A percentile compares a stretch with the other conserved stretches of the same genome.
These are phyloP conservation scores for Lamprotornis superbus DNA, from an alignment of 2,113 vertebrate genomes.

Conservation along the genomic window DNA sequence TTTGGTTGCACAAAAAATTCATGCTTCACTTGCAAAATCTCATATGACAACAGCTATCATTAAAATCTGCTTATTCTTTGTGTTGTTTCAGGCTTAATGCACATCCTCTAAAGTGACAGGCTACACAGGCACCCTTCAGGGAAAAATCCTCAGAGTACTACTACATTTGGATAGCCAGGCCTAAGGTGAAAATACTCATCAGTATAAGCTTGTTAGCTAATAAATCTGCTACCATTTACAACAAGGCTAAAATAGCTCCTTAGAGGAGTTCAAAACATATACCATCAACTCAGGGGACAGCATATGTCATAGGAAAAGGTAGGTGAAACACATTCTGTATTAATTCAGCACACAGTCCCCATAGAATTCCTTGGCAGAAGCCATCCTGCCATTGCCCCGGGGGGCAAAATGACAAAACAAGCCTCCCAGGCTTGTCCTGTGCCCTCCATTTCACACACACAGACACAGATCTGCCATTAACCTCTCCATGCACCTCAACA, in stretches of 20 bases:
- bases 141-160: constrained; percentile 21
- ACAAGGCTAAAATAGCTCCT: not conserved
- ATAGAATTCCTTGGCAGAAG: not conserved
- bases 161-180: not conserved
- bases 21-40: constrained; percentile 2
- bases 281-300: not conserved
- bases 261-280: not conserved
- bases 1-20: not conserved
- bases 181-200: constrained; percentile 28
- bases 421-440: not conserved
- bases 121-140: constrained; percentile 34
- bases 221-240: not conserved
- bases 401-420: not conserved
- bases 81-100: constrained; percentile 3
- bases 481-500: not conserved
- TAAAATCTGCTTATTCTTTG: constrained; percentile 52
- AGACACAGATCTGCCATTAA: not conserved
- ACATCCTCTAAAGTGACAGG: constrained; percentile 25
- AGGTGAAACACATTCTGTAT: not conserved
- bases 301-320: not conserved
- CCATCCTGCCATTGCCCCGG: not conserved
- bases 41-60: constrained; percentile 6
- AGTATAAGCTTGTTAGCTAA: constrained; percentile 11
- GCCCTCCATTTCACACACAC: not conserved
- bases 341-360: not conserved